These are phyloP conservation scores for Siniperca scherzeri DNA, from an alignment of 2,797 vertebrate species.

Conservation along the genomic window DNA sequence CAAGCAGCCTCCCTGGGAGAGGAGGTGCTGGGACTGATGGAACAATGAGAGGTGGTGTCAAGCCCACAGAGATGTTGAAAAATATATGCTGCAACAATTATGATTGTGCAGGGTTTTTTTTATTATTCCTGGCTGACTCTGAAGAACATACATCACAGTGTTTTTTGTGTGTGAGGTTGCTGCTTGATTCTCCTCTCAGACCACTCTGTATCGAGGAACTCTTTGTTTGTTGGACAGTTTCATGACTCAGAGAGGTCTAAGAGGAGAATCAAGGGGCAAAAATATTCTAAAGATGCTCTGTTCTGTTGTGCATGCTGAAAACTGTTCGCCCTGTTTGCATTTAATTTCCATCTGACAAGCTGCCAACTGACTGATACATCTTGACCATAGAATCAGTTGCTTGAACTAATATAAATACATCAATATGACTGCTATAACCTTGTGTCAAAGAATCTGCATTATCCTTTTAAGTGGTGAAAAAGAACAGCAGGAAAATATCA, in stretches of 20 bases:
- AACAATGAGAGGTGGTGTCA: constrained; percentile 72
- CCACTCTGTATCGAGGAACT: constrained; percentile 31
- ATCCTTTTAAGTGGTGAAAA: constrained; percentile 15
- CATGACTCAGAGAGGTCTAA: constrained; percentile 52
- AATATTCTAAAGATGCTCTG: constrained; percentile 23
- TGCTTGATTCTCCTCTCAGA: constrained; percentile 59
- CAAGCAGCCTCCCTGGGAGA: constrained; percentile 60
- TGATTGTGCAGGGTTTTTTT: constrained; percentile 50
- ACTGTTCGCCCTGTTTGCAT: constrained; percentile 48
- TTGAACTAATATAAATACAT: constrained; percentile 1
- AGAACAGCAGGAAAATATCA: constrained; percentile 21
- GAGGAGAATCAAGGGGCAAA: constrained; percentile 35
- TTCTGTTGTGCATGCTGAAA: constrained; percentile 27
- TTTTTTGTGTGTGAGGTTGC: constrained; percentile 51
- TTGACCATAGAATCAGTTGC: constrained; percentile 23
- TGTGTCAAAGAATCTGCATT: constrained; percentile 11
- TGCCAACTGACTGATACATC: constrained; percentile 20
- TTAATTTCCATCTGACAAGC: constrained; percentile 27
- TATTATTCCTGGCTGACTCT: constrained; percentile 53
- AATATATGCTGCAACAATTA: constrained; percentile 68
- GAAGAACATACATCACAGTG: constrained; percentile 52
- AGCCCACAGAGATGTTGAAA: constrained; percentile 71
- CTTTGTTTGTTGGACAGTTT: constrained; percentile 51
- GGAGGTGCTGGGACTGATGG: constrained; percentile 47
- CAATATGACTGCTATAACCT: constrained; percentile 12